phyloP scores from a whole-genome alignment of 2,113 vertebrate genomes.

The Lamprotornis superbus region DNA sequence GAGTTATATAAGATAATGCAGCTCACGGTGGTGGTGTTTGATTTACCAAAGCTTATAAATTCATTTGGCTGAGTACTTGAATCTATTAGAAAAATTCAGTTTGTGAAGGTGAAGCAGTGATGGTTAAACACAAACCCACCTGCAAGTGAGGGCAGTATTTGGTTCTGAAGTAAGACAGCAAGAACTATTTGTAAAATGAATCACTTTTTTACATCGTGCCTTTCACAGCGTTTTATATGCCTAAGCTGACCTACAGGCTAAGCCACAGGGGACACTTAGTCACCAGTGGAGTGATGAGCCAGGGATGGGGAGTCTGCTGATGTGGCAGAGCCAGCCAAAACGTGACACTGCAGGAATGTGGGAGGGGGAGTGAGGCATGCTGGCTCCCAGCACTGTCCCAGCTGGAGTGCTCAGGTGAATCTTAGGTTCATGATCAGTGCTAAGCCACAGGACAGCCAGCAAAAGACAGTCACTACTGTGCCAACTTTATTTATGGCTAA shows the following conservation, averaged over 20 bases:
- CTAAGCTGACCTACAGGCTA: background rate
- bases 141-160: background rate
- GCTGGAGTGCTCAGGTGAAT: background rate
- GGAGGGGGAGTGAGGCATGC: background rate
- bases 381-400: background rate
- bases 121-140: background rate
- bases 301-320: background rate
- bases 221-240: background rate
- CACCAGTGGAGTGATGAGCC: background rate
- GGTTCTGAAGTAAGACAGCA: background rate
- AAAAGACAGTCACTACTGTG: background rate
- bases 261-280: background rate
- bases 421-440: background rate
- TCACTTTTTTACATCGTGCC: background rate
- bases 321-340: background rate
- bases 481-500: background rate
- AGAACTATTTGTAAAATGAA: background rate
- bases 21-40: fast-evolving
- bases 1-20: background rate
- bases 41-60: background rate
- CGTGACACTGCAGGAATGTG: background rate
- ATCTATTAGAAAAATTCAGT: background rate
- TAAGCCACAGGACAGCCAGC: background rate
- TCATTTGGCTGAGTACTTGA: background rate
- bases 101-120: background rate